Base-by-base conservation (phyloP, 2,113 vertebrate genomes). In the Calidris pygmaea region DNA sequence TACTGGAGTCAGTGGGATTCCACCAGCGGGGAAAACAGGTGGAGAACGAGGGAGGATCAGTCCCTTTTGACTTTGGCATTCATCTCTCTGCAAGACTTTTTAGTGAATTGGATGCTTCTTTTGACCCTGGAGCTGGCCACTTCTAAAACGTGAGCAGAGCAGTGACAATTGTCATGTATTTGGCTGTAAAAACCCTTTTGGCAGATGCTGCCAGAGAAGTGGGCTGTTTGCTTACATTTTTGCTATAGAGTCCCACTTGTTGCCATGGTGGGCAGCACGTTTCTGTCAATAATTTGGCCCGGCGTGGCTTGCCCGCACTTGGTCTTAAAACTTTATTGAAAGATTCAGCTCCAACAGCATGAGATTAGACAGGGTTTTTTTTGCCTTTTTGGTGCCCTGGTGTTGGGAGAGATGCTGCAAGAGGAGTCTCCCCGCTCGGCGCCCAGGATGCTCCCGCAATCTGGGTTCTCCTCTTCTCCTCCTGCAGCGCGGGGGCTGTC, bases 271-370 rank as follows among this genome's bases (percentile, higher is more conserved):
- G 98, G 95, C 98, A 77, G 96, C 85, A 72, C 96, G 97, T 98
- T 98, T 98, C 98, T 98, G 97, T 98, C 98, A 98, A 97, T 98
- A 98, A 98, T 98, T 98, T 98, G 96, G 98, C 97, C 97, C 97
- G 94, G 97, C 23, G 5, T 55, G 72, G 96, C 95, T 97, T 97
- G 96, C 97, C 97, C 15, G 63, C 97, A 32, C 97, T 97, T 97
- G 96, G 96, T 98, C 96, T 98, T 94, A 91, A 88, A 97, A 97
- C 96, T 97, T 98, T 95, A 97, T 97, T 97, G 98, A 98, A 85
- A n/a, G 66, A 65, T 97, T 97, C 89, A 74, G 87, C 95, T 97
- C 96, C 90, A 93, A 74, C 93, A 97, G 97, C 97, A 97, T 84
- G 96, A 97, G 98, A 98, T 95, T 50, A 98, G 98, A 77, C 95